Percentiles rank a stretch among this genome's conserved stretches.
Evolutionary conservation across 2,888 invertebrate species (phyloP).

Genomic region (Thyatira batis): DNA sequence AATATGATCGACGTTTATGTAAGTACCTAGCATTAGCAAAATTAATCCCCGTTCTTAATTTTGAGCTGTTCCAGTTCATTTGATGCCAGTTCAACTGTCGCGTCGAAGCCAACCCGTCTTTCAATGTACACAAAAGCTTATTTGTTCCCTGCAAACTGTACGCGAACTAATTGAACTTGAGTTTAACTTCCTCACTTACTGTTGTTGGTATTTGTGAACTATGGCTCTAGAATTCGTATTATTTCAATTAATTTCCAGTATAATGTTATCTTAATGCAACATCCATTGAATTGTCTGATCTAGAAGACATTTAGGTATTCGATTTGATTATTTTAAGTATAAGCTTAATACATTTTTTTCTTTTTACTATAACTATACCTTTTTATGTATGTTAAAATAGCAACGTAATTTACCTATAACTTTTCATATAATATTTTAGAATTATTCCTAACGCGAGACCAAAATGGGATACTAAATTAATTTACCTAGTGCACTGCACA

Average conservation of each 20-base stretch:
- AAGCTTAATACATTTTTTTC: too few relatives aligned
- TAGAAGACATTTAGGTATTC: background rate
- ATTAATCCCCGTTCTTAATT: constrained; percentile 4
- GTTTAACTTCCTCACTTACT: constrained; percentile 34
- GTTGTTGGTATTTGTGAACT: constrained; percentile 20
- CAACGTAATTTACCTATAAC: too few relatives aligned
- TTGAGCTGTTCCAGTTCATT: constrained; percentile 28
- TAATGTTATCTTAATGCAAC: too few relatives aligned
- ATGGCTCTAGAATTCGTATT: background rate
- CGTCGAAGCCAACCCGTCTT: constrained; percentile 38
- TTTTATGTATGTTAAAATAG: too few relatives aligned
- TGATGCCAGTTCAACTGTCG: constrained; percentile 36
- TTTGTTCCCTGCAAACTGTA: constrained; percentile 44
- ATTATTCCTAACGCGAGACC: background rate
- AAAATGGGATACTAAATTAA: background rate
- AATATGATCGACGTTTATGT: too few relatives aligned
- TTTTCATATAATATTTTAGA: background rate
- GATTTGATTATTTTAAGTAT: background rate
- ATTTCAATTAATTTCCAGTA: background rate
- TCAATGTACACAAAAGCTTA: constrained; percentile 37
- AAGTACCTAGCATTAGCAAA: background rate
- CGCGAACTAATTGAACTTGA: constrained; percentile 45
- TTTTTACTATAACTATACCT: too few relatives aligned
- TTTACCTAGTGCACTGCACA: constrained; percentile 1
- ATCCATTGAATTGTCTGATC: too few relatives aligned